These are phyloP conservation scores for Geopemphigus sp. DNA, from an alignment of 1,140 invertebrate genomes.

Conservation along the genomic window DNA sequence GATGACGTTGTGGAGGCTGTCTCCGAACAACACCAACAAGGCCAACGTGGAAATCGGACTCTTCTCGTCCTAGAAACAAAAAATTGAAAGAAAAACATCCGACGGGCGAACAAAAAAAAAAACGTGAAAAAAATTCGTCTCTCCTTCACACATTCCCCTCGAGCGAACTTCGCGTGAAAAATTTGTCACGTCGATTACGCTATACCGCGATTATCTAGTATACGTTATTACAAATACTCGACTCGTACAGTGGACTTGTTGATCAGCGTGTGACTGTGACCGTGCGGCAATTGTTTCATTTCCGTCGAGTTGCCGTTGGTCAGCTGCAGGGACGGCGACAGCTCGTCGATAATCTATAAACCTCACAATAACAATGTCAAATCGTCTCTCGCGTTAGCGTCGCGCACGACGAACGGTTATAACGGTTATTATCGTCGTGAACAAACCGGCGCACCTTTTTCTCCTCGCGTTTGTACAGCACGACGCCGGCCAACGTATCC, in stretches of 20 bases:
- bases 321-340: conserved; percentile 9
- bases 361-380: neutral
- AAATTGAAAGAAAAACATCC: neutral
- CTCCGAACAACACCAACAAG: conserved; percentile 77
- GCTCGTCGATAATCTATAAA: conserved; percentile 21
- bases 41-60: conserved; percentile 60
- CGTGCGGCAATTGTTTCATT: conserved; percentile 20
- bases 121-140: too few relatives aligned
- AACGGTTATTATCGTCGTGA: too few relatives aligned
- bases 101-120: too few relatives aligned
- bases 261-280: conserved; percentile 12
- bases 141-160: too few relatives aligned
- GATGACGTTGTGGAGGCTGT: conserved; percentile 78
- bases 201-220: too few relatives aligned
- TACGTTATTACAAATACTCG: neutral
- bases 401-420: too few relatives aligned
- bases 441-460: conserved; percentile 7
- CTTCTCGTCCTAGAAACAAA: conserved; percentile 7
- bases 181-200: too few relatives aligned
- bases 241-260: conserved; percentile 3
- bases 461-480: conserved; percentile 21
- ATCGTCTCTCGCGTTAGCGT: too few relatives aligned
- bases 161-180: too few relatives aligned
- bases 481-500: conserved; percentile 5
- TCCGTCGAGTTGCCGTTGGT: conserved; percentile 1